Evolutionary conservation across 2,113 vertebrate genomes (phyloP), one percentile per base, ranked within the genome.

Genomic region (Dendropsophus ebraccatus): DNA sequence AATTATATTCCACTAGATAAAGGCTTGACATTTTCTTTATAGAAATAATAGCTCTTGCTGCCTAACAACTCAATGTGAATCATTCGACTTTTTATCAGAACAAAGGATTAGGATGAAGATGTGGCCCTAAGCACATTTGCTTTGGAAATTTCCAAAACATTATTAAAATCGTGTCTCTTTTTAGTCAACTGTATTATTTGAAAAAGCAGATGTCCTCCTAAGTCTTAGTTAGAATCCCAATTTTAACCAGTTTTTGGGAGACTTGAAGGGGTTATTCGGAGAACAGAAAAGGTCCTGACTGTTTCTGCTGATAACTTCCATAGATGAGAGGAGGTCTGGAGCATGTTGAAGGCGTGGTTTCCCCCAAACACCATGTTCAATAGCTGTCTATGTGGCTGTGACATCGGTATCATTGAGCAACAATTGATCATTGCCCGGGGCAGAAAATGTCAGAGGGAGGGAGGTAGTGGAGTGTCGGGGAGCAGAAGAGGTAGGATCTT

Each of bases 21-120:
- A 83, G 50, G 81, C 47, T 35, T 82, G 81, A 69, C 80, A 82
- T 69, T 80, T 79, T 37, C 76, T 79, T 82, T 69, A 65, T 32
- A 82, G 45, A 73, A 54, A 83, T 72, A 69, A 82, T 52, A 35
- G 28, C 41, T 70, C 47, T 21, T 54, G 65, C 41, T 52, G 21
- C 67, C 49, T 83, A 37, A 35, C 32, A 73, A 37, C 28, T 6
- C 30, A 56, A 47, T 19, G 49, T 54, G 30, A 83, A n/a, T 83
- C 47, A 70, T 70, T 17, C 23, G 30, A 72, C 32, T 50, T n/a
- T 81, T 67, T 30, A 69, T 56, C 35, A 62, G 35, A 80, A 80
- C 14, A 45, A 41, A 47, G 41, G 23, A 45, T 47, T 81, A 47
- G 58, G 19, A 30, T 65, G 17, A 47, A 47, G 14, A 47, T 11